Percentiles rank a stretch among this genome's conserved stretches.
Evolutionary conservation across 1,140 invertebrate species (phyloP).

Genomic region (Augochlora pura): DNA sequence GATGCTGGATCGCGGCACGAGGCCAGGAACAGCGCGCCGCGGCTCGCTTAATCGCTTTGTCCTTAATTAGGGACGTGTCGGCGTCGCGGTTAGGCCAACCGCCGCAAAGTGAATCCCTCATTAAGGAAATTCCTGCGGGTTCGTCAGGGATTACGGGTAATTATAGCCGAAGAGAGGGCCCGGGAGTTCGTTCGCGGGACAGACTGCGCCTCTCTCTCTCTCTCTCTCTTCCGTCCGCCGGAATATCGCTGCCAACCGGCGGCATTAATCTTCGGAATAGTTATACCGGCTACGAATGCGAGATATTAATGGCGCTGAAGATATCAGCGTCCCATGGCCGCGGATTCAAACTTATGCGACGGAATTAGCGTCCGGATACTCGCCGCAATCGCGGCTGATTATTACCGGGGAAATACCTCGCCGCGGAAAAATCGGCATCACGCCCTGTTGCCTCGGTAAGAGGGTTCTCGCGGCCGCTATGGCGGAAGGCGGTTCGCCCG

Average conservation of each 20-base stretch:
- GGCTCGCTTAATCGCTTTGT: not conserved
- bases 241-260: constrained; percentile 1
- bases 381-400: constrained; percentile 1
- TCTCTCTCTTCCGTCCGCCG: too few species aligned
- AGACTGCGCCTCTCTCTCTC: not conserved
- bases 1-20: not conserved
- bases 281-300: constrained; percentile 30
- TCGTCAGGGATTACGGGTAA: not conserved
- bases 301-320: constrained; percentile 44
- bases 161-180: constrained; percentile 13
- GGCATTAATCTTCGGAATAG: constrained; percentile 43
- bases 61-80: constrained; percentile 9
- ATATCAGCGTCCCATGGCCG: constrained; percentile 15
- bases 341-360: constrained; percentile 35
- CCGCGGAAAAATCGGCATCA: too few species aligned
- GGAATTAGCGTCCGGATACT: constrained; percentile 32
- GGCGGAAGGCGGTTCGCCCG: too few species aligned
- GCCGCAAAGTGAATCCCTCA: constrained; percentile 14
- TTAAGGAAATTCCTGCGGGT: constrained; percentile 4
- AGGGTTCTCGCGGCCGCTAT: too few species aligned
- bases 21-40: not conserved
- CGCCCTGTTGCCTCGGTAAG: not conserved
- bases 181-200: not conserved
- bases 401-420: not conserved
- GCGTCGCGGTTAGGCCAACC: not conserved